Percentiles rank a stretch among this genome's conserved stretches.
Conservation (phyloP, 2,797 vertebrate genomes). For the Caiman crocodilus region DNA sequence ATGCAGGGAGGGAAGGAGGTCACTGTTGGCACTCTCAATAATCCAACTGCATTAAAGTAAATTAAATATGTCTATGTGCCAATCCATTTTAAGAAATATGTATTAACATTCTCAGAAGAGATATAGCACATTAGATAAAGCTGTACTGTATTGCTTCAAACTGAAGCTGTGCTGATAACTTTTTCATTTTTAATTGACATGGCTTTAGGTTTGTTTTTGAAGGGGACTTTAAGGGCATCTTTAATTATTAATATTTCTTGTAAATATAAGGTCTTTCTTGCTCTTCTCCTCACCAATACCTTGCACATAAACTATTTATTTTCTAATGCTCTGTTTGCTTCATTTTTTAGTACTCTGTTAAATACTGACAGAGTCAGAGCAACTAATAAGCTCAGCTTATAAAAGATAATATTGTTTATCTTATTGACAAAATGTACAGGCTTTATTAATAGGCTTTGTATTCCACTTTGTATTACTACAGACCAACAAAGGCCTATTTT, state of each 20-base stretch:
- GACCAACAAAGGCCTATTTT: not conserved
- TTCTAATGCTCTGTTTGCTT: constrained; percentile 28
- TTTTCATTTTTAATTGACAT: not conserved
- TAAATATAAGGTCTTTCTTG: constrained; percentile 46
- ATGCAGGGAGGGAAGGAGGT: constrained; percentile 8
- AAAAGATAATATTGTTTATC: constrained; percentile 24
- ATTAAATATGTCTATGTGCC: constrained; percentile 16
- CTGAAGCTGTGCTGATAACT: not conserved
- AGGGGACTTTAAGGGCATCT: constrained; percentile 31
- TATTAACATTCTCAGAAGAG: constrained; percentile 28
- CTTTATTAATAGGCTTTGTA: constrained; percentile 30
- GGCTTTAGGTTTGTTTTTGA: constrained; percentile 3
- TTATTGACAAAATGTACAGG: constrained; percentile 24
- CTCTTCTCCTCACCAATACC: constrained; percentile 16
- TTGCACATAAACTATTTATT: constrained; percentile 34
- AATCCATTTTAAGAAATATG: constrained; percentile 31
- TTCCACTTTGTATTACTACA: not conserved
- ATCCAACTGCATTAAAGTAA: constrained; percentile 48
- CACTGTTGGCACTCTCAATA: constrained; percentile 15
- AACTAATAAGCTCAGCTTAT: constrained; percentile 41
- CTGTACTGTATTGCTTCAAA: not conserved
- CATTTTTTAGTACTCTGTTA: constrained; percentile 45
- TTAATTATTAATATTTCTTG: constrained; percentile 63
- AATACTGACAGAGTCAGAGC: constrained; percentile 27
- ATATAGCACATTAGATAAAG: not conserved